Conservation (phyloP, 1,140 invertebrate genomes). For the Musca vetustissima region DNA sequence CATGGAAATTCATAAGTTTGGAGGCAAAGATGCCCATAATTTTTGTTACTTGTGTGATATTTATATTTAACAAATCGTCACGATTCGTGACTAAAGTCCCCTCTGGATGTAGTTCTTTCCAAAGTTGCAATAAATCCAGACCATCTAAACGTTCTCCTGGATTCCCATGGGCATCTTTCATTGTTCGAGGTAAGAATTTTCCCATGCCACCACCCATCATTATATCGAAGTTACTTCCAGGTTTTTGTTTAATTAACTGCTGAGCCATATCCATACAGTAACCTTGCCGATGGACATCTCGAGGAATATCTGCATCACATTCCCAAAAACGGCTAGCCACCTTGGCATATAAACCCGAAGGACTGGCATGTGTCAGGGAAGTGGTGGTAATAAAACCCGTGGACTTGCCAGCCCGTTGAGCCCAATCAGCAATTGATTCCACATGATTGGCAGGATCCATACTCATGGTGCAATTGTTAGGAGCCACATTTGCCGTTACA, state of each 20-base stretch:
- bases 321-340: constrained; percentile 77
- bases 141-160: constrained; percentile 59
- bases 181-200: constrained; percentile 60
- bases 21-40: constrained; percentile 59
- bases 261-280: constrained; percentile 59
- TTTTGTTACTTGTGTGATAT: constrained; percentile 38
- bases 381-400: constrained; percentile 53
- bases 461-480: constrained; percentile 67
- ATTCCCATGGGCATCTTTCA: constrained; percentile 57
- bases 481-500: constrained; percentile 63
- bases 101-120: constrained; percentile 48
- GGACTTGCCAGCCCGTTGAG: constrained; percentile 70
- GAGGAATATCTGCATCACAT: constrained; percentile 64
- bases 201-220: constrained; percentile 70
- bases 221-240: constrained; percentile 63
- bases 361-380: constrained; percentile 52
- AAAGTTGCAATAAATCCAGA: constrained; percentile 58
- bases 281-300: constrained; percentile 44
- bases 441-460: constrained; percentile 60
- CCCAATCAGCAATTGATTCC: constrained; percentile 79
- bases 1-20: constrained; percentile 58
- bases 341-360: constrained; percentile 56
- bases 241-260: constrained; percentile 67
- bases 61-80: constrained; percentile 55
- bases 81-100: constrained; percentile 66